Percentiles rank a stretch among this genome's conserved stretches.
Evolutionary conservation across 2,797 vertebrate genomes (phyloP).

Genomic region (Sebastolobus alascanus): DNA sequence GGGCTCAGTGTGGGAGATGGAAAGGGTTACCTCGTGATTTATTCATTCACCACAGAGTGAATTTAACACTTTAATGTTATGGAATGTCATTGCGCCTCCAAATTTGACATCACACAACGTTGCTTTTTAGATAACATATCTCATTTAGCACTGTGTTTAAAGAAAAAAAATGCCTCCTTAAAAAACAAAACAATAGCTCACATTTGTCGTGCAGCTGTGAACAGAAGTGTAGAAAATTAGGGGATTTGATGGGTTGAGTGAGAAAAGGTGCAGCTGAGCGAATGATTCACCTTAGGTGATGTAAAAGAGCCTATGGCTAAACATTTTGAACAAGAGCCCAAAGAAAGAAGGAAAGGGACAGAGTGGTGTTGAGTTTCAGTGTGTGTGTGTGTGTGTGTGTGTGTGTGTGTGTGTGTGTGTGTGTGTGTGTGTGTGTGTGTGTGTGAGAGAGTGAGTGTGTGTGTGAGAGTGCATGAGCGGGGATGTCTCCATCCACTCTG

Average conservation of each 20-base stretch:
- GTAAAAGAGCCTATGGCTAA: conserved; percentile 65
- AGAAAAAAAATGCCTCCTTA: conserved; percentile 7
- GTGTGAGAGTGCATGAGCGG: conserved; percentile 13
- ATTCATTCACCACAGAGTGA: conserved; percentile 68
- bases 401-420: conserved; percentile 3
- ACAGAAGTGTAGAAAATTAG: conserved; percentile 33
- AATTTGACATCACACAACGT: conserved; percentile 51
- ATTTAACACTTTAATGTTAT: conserved; percentile 71
- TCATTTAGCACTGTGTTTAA: conserved; percentile 40
- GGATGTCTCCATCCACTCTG: conserved; percentile 44
- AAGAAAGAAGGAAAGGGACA: conserved; percentile 33
- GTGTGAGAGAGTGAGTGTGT: neutral
- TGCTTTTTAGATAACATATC: conserved; percentile 50
- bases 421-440: neutral
- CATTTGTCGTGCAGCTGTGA: conserved; percentile 34
- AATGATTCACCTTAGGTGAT: conserved; percentile 63
- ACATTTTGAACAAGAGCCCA: conserved; percentile 60
- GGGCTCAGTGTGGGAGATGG: conserved; percentile 53
- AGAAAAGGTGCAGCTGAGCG: conserved; percentile 55
- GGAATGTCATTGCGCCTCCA: conserved; percentile 56
- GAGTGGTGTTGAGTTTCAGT: neutral
- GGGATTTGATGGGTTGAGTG: conserved; percentile 41
- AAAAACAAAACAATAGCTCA: conserved; percentile 33
- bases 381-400: neutral
- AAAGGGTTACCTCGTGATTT: conserved; percentile 69